Evolutionary conservation across 2,888 invertebrate species (phyloP).

Genomic region (Nematopogon swammerdamellus): DNA sequence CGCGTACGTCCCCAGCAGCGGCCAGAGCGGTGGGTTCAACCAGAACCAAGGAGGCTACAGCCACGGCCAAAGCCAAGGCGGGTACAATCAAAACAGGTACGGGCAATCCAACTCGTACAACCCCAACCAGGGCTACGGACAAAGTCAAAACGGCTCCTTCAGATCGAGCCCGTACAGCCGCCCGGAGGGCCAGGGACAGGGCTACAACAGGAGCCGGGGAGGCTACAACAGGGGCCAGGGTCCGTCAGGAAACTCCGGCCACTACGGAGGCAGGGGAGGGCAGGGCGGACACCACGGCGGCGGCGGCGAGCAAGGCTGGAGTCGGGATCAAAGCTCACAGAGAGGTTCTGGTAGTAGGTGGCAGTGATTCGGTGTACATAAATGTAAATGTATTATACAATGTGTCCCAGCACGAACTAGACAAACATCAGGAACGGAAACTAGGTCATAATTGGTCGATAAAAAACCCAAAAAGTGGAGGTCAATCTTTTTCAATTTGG

Average conservation of each 20-base stretch:
- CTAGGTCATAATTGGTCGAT: too few species aligned
- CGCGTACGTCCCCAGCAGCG: slow-evolving; percentile 21
- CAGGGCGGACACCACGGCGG: slow-evolving; percentile 3
- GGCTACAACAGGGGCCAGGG: slow-evolving; percentile 5
- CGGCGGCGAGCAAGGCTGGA: slow-evolving; percentile 11
- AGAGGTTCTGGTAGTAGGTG: not conserved
- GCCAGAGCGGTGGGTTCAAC: slow-evolving; percentile 10
- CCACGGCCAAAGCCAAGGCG: slow-evolving; percentile 4
- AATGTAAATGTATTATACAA: not conserved
- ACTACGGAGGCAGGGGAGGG: slow-evolving; percentile 8
- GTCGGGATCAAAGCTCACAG: not conserved
- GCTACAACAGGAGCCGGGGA: slow-evolving; percentile 1
- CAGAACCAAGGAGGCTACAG: slow-evolving; percentile 13
- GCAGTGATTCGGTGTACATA: not conserved
- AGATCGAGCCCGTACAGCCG: not conserved
- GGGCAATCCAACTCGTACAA: slow-evolving; percentile 5
- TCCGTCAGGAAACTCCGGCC: too few species aligned
- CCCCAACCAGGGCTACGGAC: slow-evolving; percentile 3
- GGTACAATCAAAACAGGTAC: slow-evolving; percentile 10
- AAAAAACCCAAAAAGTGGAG: too few species aligned
- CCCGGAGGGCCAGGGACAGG: not conserved
- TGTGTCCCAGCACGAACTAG: not conserved
- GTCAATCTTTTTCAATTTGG: too few species aligned
- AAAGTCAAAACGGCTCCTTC: not conserved
- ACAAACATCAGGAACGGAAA: too few species aligned